Evolutionary conservation across 2,888 invertebrate genomes (phyloP), one percentile per base, ranked within the genome.

Genomic region (Andrena hattorfiana): DNA sequence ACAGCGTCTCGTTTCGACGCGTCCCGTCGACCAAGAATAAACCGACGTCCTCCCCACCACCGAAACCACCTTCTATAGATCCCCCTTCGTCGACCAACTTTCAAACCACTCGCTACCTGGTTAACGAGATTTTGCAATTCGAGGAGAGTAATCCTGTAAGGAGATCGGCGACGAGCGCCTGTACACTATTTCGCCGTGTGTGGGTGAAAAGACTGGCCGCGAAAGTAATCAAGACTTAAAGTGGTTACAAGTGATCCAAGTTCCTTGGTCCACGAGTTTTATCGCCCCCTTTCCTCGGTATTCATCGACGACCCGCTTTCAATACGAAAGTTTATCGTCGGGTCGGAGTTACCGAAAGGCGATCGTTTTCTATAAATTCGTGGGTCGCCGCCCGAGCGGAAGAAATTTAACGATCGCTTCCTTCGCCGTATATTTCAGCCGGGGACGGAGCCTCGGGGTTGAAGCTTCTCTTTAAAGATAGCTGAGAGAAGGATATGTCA

Each of bases 11-110:
- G 87, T 89, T 85, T 20, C 86, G 78, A 86, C 87, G 90, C 90
- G 87, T 91, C 91, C 86, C 85, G 89, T 85, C 87, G 91, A 13
- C 92, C 90, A 88, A 89, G 90, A 93, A 93, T 93, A 93, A 91
- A 90, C 92, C 88, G 73, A 84, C 84, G 81, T 81, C 71, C 81
- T 84, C 90, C 90, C 92, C 90, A 88, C 86, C 87, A 84, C 75
- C 78, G 82, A 71, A 86, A 87, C 85, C 87, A 88, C 86, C 77
- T 88, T 84, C 77, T 81, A 71, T 42, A 8, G n/a, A 54, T 82
- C 80, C 77, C 72, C 79, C 78, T 77, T 66, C 56, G n/a, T 56
- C 30, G 28, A 76, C 23, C 23, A 63, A 66, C 62, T 71, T 85
- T 30, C 51, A 2, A 48, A 28, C 54, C 32, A 26, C 28, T 54